Conservation (phyloP, 2,797 vertebrate species). For the Melanotaenia nigrans region DNA sequence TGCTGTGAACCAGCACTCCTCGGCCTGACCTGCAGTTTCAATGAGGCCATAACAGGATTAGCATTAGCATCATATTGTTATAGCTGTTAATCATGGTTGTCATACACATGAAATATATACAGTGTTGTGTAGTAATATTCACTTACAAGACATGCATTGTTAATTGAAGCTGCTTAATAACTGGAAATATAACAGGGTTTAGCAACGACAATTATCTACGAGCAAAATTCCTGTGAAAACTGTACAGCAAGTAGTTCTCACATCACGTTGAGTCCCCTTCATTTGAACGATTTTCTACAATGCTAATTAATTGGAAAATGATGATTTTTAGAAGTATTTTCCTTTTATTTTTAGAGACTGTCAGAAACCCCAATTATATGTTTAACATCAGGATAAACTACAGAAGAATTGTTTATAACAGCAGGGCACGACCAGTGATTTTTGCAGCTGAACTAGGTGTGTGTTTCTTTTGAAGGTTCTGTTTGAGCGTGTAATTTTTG, state of each 20-base stretch:
- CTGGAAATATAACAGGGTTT: background rate
- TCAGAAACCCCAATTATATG: too few relatives aligned
- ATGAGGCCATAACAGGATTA: background rate
- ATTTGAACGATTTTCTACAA: background rate
- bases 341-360: background rate
- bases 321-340: background rate
- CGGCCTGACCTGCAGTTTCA: constrained; percentile 39
- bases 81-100: background rate
- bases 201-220: too few relatives aligned
- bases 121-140: background rate
- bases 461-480: too few relatives aligned
- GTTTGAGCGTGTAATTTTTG: too few relatives aligned
- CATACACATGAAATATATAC: background rate
- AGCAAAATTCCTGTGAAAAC: background rate
- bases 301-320: background rate
- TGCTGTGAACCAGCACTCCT: constrained; percentile 20
- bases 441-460: too few relatives aligned
- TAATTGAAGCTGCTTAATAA: background rate
- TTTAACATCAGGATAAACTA: too few relatives aligned
- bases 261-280: background rate
- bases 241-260: background rate
- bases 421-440: too few relatives aligned
- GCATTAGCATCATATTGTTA: background rate
- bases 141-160: background rate
- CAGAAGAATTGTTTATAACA: too few relatives aligned